phyloP scores from a whole-genome alignment of 2,888 invertebrate genomes.

The Labia minor region DNA sequence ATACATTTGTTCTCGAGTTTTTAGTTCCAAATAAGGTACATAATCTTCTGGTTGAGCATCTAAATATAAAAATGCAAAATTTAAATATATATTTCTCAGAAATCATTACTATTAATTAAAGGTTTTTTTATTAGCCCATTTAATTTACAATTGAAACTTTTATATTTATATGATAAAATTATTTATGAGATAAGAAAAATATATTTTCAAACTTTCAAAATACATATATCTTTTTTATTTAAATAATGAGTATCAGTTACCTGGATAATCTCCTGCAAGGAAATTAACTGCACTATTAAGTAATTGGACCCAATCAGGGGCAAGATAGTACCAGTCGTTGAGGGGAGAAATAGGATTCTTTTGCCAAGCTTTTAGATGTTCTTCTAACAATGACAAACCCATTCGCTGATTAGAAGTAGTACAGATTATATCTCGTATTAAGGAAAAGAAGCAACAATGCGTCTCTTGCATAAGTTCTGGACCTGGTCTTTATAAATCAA shows the following conservation, averaged over 20 bases:
- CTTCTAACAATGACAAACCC: conserved; percentile 61
- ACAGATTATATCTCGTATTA: conserved; percentile 78
- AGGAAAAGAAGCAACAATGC: conserved; percentile 74
- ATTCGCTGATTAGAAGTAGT: conserved; percentile 76
- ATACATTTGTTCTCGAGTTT: conserved; percentile 55
- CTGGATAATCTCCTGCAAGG: conserved; percentile 69
- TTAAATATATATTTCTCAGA: background rate
- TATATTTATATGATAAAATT: background rate
- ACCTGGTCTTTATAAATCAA: conserved; percentile 30
- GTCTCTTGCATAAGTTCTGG: conserved; percentile 65
- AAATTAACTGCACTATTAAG: conserved; percentile 72
- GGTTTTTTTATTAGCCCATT: background rate
- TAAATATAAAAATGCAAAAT: conserved; percentile 27
- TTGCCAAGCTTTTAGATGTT: conserved; percentile 61
- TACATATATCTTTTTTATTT: no score
- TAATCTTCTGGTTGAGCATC: conserved; percentile 66
- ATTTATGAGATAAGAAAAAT: background rate
- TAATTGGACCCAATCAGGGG: conserved; percentile 62
- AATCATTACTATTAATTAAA: background rate
- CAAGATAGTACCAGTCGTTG: conserved; percentile 62
- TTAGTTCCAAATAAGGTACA: conserved; percentile 79
- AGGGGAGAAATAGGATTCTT: conserved; percentile 69
- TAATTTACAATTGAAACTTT: no score
- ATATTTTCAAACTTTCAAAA: no score
- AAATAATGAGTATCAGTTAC: no score